Evolutionary conservation across 2,113 vertebrate species (phyloP), one percentile per base, ranked within the genome.

Genomic region (Osmerus mordax): DNA sequence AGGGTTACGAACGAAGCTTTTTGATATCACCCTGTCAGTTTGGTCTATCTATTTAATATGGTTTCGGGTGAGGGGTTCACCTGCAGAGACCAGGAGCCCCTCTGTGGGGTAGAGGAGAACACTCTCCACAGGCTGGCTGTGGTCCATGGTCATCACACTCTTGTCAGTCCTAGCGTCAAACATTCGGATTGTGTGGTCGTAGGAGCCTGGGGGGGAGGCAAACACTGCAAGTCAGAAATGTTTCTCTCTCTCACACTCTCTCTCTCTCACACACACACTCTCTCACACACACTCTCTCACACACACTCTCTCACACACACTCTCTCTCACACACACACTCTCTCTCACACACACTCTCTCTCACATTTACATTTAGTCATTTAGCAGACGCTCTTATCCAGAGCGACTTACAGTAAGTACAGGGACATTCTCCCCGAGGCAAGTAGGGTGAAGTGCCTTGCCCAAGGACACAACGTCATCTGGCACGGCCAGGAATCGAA

Each of bases 21-120:
- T 28, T 3, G 12, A 62, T 19, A 21, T 4, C 4, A 14, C 13
- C 18, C 60, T 12, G 19, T 62, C 60, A 62, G 60, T 28, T 28
- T 62, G 4, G 60, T 28, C 7, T 56, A 11, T n/a, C 7, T 56
- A 2, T n/a, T 19, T 56, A 4, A 18, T 4, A 56, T 56, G n/a
- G n/a, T 52, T n/a, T 21, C 2, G 54, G 8, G 9, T 47, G 0
- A 2, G 1, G 41, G 41, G 41, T 47, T 23, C 88, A 99, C 97
- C 97, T 95, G 97, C 94, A 73, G 97, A 98, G 2, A 96, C 95
- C 0, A 99, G 91, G 71, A 99, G 95, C 9, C 96, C 96, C 67
- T 95, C 97, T 63, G 97, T 96, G 2, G 96, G 97, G 80, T 97
- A 99, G 0, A 99, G 94, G 61, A 99, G 93, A n/a, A 98, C 91